Base-by-base conservation (phyloP, 2,113 vertebrate genomes). In the Opisthocomus hoazin region DNA sequence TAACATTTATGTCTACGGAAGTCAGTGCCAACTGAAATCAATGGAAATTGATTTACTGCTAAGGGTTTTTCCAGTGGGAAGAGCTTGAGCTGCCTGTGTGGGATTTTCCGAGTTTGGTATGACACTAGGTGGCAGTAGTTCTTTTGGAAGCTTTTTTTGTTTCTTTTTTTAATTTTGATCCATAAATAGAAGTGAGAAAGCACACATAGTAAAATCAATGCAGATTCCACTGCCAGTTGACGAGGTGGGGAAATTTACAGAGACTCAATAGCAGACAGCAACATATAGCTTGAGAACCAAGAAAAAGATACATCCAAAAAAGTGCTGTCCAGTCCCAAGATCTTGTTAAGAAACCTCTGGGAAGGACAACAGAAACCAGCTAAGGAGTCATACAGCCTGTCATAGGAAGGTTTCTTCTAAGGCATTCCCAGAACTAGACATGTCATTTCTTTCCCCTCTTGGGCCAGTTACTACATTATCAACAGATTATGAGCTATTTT, bases 61-160 rank as follows among this genome's bases (percentile, higher is more conserved):
- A 4, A 90, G 51, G 73, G 39, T 65, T 93, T 92, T 94, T 93
- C 64, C 73, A 75, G 65, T 3, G 53, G 71, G 39, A 87, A 84
- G 84, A 34, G 57, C 3, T 27, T 15, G 29, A 66, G n/a, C 82
- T 54, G 84, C 63, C 57, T 36, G 46, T 12, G 73, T 10, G 84
- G 60, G 60, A 45, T 91, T 89, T 61, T 34, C 41, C 2, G 64
- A 78, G 45, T 26, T 56, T 15, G 8, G 3, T 51, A 22, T 5
- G 77, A 30, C 96, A 92, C 96, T 96, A 96, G 96, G 86, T 97
- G 94, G 96, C 96, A 97, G 48, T 76, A 73, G 74, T 3, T 92
- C 84, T 92, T 96, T 76, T 96, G 82, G 53, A 79, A 96, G 89
- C 30, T 43, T 76, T 46, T 41, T 48, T 57, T 5, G 9, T 53